These are phyloP conservation scores for Oxycera nigricornis DNA, from an alignment of 2,888 invertebrate species.

Conservation along the genomic window DNA sequence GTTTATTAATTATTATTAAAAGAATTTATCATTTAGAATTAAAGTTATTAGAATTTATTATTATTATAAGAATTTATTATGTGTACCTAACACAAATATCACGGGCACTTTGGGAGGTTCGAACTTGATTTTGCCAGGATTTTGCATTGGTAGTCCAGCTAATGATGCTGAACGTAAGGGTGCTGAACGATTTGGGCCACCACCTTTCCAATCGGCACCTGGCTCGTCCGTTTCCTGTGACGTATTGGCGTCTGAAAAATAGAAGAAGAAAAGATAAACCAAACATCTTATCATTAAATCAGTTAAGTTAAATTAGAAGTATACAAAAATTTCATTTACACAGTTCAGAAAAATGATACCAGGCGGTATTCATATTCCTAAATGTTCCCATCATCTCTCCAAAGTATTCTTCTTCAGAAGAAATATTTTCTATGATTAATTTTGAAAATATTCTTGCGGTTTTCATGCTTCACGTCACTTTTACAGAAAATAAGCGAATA, in stretches of 20 bases:
- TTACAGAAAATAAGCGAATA: too few species aligned
- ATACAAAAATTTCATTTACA: too few species aligned
- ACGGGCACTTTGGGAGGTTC: conserved; percentile 87
- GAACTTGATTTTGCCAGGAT: conserved; percentile 81
- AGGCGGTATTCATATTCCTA: too few species aligned
- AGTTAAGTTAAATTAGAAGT: too few species aligned
- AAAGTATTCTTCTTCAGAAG: too few species aligned
- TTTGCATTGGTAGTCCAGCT: conserved; percentile 79
- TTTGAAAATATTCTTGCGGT: too few species aligned
- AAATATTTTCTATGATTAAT: too few species aligned
- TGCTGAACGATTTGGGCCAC: conserved; percentile 44
- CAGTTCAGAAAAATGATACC: too few species aligned
- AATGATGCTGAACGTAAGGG: conserved; percentile 68
- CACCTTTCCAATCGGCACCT: conserved; percentile 61
- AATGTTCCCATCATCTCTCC: too few species aligned
- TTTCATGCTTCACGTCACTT: too few species aligned
- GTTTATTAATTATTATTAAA: conserved; percentile 12
- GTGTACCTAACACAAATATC: conserved; percentile 82
- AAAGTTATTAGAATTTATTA: neutral
- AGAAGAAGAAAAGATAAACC: neutral
- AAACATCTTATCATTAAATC: too few species aligned
- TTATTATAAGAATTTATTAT: neutral
- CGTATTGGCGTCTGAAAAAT: conserved; percentile 66
- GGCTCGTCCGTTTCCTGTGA: conserved; percentile 76
- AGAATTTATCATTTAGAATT: neutral